Percentiles rank a stretch among this genome's conserved stretches.
Conservation (phyloP, 2,113 vertebrate species). For the Petrocephalus zakoni region DNA sequence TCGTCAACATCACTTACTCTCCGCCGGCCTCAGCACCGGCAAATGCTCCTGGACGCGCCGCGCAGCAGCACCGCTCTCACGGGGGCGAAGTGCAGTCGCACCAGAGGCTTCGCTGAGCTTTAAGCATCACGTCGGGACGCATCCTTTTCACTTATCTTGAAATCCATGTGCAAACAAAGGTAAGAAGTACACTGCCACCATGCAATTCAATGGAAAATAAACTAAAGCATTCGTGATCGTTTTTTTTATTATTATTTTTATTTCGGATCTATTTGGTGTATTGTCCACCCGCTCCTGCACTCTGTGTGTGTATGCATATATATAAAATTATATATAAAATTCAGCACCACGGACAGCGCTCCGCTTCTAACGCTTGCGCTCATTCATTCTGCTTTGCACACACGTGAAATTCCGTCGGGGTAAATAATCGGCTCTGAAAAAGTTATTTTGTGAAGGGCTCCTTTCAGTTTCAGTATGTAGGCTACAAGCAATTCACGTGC, state of each 20-base stretch:
- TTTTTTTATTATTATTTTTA: too few species aligned
- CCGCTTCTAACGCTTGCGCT: not conserved
- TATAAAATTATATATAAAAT: too few species aligned
- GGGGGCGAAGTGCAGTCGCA: conserved; percentile 43
- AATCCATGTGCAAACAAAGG: conserved; percentile 21
- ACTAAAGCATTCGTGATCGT: not conserved
- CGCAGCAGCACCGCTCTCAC: conserved; percentile 44
- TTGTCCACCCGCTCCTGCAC: not conserved
- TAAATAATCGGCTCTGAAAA: not conserved
- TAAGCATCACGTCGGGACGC: not conserved
- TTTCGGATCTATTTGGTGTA: not conserved
- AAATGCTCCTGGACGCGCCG: conserved; percentile 40
- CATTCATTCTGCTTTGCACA: not conserved
- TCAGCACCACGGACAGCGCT: conserved; percentile 59
- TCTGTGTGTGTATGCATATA: too few species aligned
- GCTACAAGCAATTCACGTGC: not conserved
- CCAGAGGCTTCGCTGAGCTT: conserved; percentile 44
- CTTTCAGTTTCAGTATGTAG: not conserved
- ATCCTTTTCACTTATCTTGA: not conserved
- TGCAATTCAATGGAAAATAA: not conserved
- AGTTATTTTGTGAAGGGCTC: not conserved
- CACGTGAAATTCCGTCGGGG: not conserved
- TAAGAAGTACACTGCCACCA: conserved; percentile 2
- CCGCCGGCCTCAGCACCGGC: conserved; percentile 32
- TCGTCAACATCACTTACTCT: conserved; percentile 36